Evolutionary conservation across 1,140 invertebrate species (phyloP).

Genomic region (Leptinotarsa defecta): DNA sequence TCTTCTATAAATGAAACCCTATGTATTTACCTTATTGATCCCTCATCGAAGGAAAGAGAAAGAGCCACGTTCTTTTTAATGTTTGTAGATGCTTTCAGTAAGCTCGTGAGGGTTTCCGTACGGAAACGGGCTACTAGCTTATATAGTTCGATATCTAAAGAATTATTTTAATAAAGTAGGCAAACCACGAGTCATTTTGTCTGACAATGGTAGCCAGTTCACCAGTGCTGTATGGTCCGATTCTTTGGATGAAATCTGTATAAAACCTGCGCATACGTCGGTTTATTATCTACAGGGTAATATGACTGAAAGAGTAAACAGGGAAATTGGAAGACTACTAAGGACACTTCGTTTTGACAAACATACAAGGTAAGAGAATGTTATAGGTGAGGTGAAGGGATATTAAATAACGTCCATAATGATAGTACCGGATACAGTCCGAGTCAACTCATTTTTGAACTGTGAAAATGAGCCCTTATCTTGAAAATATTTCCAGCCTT

Average conservation of each 20-base stretch:
- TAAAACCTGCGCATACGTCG: constrained; percentile 12
- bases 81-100: background rate
- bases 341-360: background rate
- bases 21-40: background rate
- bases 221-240: background rate
- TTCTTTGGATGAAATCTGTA: background rate
- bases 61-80: constrained; percentile 8
- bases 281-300: constrained; percentile 22
- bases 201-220: constrained; percentile 12
- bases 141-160: background rate
- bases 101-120: background rate
- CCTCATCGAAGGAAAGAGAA: background rate
- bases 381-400: no score
- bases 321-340: background rate
- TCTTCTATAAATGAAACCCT: background rate
- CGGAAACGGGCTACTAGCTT: background rate
- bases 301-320: constrained; percentile 12
- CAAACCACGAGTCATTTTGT: constrained; percentile 9
- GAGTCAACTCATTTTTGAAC: no score
- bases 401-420: no score
- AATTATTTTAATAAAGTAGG: background rate
- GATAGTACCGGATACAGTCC: no score
- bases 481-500: no score
- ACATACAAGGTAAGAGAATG: background rate
- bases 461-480: no score